Evolutionary conservation across 2,888 invertebrate genomes (phyloP).

Genomic region (Bellardia bayeri): DNA sequence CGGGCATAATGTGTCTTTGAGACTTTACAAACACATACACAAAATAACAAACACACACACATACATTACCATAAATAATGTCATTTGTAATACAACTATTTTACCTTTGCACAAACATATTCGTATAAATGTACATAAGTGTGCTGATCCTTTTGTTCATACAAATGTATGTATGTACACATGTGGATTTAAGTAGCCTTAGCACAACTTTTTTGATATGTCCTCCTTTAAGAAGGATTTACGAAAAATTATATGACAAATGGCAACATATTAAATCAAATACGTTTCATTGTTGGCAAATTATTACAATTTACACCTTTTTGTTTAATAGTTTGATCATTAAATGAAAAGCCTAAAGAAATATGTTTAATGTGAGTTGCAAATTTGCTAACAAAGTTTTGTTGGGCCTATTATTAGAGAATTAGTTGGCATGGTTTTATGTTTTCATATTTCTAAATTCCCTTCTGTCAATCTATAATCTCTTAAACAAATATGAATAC

Average conservation of each 20-base stretch:
- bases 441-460: no score
- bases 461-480: no score
- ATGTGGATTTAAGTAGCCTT: not conserved
- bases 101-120: not conserved
- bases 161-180: not conserved
- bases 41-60: not conserved
- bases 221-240: conserved; percentile 13
- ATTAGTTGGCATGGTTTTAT: no score
- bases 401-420: not conserved
- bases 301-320: conserved; percentile 34
- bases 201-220: conserved; percentile 5
- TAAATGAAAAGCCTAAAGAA: not conserved
- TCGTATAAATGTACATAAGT: not conserved
- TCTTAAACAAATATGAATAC: no score
- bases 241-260: conserved; percentile 1
- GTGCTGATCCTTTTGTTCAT: not conserved
- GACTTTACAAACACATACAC: not conserved
- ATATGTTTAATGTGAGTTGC: not conserved
- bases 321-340: conserved; percentile 20
- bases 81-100: conserved; percentile 41
- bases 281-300: conserved; percentile 9
- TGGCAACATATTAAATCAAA: conserved; percentile 1
- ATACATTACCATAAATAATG: conserved; percentile 40
- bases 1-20: conserved; percentile 26
- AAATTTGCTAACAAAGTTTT: not conserved